Base-by-base conservation (phyloP, 2,797 vertebrate species). In the Notolabrus celidotus region DNA sequence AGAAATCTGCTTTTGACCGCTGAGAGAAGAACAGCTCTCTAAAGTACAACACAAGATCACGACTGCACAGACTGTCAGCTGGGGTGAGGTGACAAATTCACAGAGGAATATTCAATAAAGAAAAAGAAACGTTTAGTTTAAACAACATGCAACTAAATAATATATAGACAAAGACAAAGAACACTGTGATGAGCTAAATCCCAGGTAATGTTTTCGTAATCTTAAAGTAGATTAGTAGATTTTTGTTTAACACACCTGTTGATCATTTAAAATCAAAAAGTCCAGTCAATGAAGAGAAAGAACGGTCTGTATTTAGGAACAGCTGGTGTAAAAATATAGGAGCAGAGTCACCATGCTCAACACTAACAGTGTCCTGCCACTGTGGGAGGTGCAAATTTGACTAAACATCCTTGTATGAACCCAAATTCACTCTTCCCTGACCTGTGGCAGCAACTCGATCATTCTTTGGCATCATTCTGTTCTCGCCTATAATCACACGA, bases 401-500 rank as follows among this genome's bases (percentile, higher is more conserved):
- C 67, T 29, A 52, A 58, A 62, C 17, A 51, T 20, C 15, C 39
- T 80, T 82, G 50, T 61, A 65, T 80, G 85, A 84, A 50, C 47
- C 23, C 17, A 58, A 79, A 51, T 52, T 57, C 43, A 38, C 52
- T 54, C 46, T 50, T 72, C 74, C 73, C 75, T 79, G 54, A 74
- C 60, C 72, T 61, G 56, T 50, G 50, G 70, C 64, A 63, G 71
- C 36, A 52, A 73, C 61, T 59, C 66, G 58, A 79, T 47, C 56
- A 58, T 43, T 43, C 67, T 75, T 53, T 74, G 77, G 82, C 76
- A 57, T 20, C 3, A 1, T 0, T 64, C 73, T 72, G 60, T 49
- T 64, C 38, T 3, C 12, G 3, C 47, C 51, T 77, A n/a, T 77
- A 89, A 91, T 86, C 81, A 73, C 81, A 67, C 70, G 62, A 85